These are phyloP conservation scores for Amphilophus citrinellus DNA, from an alignment of 2,113 vertebrate genomes.

Conservation along the genomic window DNA sequence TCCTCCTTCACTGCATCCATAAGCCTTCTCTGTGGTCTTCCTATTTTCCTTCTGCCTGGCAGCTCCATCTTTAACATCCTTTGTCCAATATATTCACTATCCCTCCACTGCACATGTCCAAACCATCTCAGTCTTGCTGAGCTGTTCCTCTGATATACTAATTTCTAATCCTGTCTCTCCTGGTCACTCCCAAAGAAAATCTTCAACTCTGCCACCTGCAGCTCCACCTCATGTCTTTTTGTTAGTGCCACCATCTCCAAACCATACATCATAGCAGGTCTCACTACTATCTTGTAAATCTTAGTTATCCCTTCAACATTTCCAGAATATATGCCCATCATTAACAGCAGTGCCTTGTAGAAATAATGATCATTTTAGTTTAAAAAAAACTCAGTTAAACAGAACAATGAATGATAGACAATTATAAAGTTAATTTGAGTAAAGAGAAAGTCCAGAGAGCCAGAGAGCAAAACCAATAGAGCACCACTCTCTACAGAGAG, in stretches of 20 bases:
- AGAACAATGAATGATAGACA: background rate
- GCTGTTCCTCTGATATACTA: background rate
- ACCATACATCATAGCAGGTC: background rate
- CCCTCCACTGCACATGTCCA: background rate
- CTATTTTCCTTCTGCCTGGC: background rate
- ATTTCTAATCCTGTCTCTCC: background rate
- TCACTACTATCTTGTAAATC: background rate
- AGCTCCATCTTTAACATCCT: conserved; percentile 10
- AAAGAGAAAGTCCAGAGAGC: conserved; percentile 3
- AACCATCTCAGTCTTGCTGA: background rate
- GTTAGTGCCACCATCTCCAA: background rate
- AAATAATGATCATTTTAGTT: background rate
- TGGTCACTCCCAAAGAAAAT: background rate
- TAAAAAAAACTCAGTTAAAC: background rate
- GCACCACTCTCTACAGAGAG: background rate
- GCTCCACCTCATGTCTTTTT: background rate
- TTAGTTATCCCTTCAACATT: background rate
- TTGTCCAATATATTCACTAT: background rate
- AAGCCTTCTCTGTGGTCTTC: background rate
- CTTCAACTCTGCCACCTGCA: background rate
- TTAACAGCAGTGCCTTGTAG: background rate
- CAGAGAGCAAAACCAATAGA: background rate
- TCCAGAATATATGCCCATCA: background rate
- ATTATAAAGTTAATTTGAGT: conserved; percentile 24
- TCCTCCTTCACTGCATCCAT: background rate